Conservation (phyloP, 2,888 invertebrate species). For the Hirtodrosophila histrioides region DNA sequence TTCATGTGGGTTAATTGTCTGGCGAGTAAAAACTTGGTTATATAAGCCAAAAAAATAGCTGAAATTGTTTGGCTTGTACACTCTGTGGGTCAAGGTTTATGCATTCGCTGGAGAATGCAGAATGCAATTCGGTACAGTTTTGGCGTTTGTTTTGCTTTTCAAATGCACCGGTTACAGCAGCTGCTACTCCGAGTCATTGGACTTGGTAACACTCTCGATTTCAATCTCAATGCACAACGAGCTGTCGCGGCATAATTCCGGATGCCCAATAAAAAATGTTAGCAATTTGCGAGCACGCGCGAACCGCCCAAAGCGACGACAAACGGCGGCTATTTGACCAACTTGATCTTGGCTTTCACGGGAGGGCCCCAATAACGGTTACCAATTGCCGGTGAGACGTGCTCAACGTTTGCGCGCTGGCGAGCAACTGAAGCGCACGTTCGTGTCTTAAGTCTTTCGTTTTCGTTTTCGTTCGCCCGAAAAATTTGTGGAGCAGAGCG, state of each 20-base stretch:
- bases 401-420: constrained; percentile 67
- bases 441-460: constrained; percentile 71
- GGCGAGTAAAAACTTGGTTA: constrained; percentile 18
- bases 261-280: constrained; percentile 38
- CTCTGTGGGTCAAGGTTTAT: constrained; percentile 62
- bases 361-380: constrained; percentile 5
- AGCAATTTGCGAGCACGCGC: constrained; percentile 45
- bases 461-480: constrained; percentile 5
- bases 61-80: neutral
- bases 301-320: constrained; percentile 38
- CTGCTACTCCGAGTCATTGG: constrained; percentile 66
- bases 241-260: constrained; percentile 70
- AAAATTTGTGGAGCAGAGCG: constrained; percentile 27
- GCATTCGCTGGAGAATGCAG: constrained; percentile 11
- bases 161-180: constrained; percentile 22
- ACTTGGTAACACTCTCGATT: constrained; percentile 67
- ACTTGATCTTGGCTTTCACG: constrained; percentile 57
- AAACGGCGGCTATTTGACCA: constrained; percentile 9
- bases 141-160: constrained; percentile 15
- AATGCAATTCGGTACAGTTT: constrained; percentile 36
- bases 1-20: constrained; percentile 22
- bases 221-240: constrained; percentile 50
- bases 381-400: constrained; percentile 35
- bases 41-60: constrained; percentile 4
- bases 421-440: constrained; percentile 66